Evolutionary conservation across 2,888 invertebrate genomes (phyloP), one percentile per base, ranked within the genome.

Genomic region (Orchestes rusci): DNA sequence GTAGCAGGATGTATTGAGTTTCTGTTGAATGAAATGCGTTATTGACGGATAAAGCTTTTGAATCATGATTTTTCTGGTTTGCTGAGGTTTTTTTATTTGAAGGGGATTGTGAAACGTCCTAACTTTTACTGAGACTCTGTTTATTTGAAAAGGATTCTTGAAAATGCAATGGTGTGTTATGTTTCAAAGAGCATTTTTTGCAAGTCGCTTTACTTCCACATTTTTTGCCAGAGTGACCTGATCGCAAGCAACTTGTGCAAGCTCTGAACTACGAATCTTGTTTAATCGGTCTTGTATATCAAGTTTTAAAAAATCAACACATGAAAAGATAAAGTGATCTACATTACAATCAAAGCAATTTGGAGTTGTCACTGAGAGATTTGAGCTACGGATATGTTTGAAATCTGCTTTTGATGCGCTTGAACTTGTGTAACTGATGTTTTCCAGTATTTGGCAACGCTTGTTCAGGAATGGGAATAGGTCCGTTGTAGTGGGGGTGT

Each of bases 131-230:
- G 3, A 5, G 19, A 18, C 4, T 18, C 3, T 36, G 36, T 2
- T 23, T 7, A 23, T 4, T 13, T 36, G 18, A 8, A 23, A n/a
- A 12, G 3, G 20, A 4, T n/a, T 36, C 23, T 3, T 12, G 16
- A n/a, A 36, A 29, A 29, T 38, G 38, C 38, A 38, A 38, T 4
- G 29, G 16, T 4, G 38, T 29, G 12, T 38, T 38, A 17, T 38
- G 38, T 3, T 20, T 19, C 4, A n/a, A n/a, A 16, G 29, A 38
- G 29, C 38, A 38, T 29, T 29, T 29, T 30, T 30, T 39, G 18
- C 39, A 39, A 3, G 30, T 23, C 8, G 13, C 10, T 13, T 2
- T 27, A 29, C 39, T 39, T 12, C n/a, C 30, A 17, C 39, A 39
- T 16, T 39, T 31, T 12, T 39, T 39, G 15, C 15, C 5, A 17